A percentile compares a stretch with the other conserved stretches of the same genome.
These are phyloP conservation scores for Fringilla coelebs DNA, from an alignment of 2,797 vertebrate genomes.

Conservation along the genomic window DNA sequence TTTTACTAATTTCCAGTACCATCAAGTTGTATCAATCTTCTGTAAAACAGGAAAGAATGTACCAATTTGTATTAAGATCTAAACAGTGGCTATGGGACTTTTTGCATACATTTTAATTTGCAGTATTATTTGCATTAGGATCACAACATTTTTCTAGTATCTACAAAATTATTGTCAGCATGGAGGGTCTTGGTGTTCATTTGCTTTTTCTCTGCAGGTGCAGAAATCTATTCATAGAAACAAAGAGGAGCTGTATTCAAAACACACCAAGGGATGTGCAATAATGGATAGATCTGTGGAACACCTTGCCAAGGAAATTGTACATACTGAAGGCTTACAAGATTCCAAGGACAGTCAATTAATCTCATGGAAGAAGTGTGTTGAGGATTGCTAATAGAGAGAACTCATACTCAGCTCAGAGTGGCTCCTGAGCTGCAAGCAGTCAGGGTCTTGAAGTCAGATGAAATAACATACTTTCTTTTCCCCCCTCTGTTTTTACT, in stretches of 20 bases:
- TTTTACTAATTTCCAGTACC: background rate
- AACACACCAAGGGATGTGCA: background rate
- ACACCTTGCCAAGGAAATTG: background rate
- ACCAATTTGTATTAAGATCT: background rate
- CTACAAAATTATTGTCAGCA: background rate
- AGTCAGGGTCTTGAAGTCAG: background rate
- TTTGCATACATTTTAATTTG: background rate
- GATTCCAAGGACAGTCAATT: background rate
- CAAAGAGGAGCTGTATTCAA: background rate
- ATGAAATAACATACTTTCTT: background rate
- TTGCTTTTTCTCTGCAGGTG: background rate
- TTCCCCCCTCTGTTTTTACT: accelerated
- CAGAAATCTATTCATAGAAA: background rate
- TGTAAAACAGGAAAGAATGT: background rate
- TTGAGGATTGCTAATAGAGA: background rate
- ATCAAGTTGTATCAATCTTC: background rate
- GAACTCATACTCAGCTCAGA: background rate
- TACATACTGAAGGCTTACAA: background rate
- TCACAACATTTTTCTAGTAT: background rate
- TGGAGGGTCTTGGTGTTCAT: background rate
- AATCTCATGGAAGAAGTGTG: background rate
- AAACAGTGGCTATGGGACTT: background rate
- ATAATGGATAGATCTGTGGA: background rate
- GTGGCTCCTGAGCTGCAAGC: background rate
- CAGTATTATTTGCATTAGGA: background rate